These are phyloP conservation scores for Horisme vitalbata DNA, from an alignment of 2,888 invertebrate genomes.

Conservation along the genomic window DNA sequence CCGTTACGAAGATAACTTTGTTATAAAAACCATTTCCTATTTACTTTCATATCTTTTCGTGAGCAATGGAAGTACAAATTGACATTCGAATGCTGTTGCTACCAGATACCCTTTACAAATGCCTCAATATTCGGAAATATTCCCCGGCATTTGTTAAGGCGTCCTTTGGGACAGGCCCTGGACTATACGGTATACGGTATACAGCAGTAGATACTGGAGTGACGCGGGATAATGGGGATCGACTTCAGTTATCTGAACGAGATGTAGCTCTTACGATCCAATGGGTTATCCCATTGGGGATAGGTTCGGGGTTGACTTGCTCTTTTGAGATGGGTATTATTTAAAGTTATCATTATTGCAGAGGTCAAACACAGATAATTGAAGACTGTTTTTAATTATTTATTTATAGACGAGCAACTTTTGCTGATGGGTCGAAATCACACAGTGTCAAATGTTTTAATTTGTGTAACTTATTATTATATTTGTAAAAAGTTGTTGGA, in stretches of 20 bases:
- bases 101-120: conserved; percentile 16
- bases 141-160: conserved; percentile 8
- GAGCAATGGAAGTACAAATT: conserved; percentile 20
- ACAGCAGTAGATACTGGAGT: conserved; percentile 5
- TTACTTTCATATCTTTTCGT: conserved; percentile 3
- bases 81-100: conserved; percentile 13
- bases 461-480: too few species aligned
- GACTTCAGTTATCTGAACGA: conserved; percentile 1
- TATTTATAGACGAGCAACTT: too few species aligned
- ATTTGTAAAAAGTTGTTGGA: too few species aligned
- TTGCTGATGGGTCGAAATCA: too few species aligned
- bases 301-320: not conserved
- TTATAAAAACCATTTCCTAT: too few species aligned
- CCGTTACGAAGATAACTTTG: too few species aligned
- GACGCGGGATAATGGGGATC: conserved; percentile 9
- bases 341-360: too few species aligned
- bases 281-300: conserved; percentile 3
- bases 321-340: too few species aligned
- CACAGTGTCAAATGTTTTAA: too few species aligned
- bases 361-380: too few species aligned
- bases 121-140: conserved; percentile 10
- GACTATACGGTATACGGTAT: not conserved
- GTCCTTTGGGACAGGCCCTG: conserved; percentile 9
- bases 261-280: not conserved
- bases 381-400: too few species aligned